Conservation (phyloP, 2,113 vertebrate species). For the Panthera uncia region DNA sequence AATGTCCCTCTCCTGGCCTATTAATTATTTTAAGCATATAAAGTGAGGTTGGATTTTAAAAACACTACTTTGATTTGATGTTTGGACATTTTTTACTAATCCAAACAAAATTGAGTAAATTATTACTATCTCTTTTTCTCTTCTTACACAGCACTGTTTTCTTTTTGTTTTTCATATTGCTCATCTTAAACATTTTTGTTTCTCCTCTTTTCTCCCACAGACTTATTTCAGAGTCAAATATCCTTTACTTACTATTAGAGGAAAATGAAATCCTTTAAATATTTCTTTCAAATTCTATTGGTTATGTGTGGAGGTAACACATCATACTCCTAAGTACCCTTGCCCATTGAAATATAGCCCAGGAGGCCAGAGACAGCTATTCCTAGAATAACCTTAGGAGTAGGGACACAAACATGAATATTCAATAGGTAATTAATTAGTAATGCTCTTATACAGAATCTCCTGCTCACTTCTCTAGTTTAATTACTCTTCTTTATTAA, state of each 20-base stretch:
- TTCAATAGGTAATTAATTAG: background rate
- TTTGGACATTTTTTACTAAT: conserved; percentile 38
- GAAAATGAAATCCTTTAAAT: conserved; percentile 29
- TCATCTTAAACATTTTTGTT: conserved; percentile 49
- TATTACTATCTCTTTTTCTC: conserved; percentile 33
- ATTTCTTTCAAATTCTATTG: conserved; percentile 20
- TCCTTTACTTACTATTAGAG: background rate
- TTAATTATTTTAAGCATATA: conserved; percentile 55
- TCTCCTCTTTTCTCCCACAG: conserved; percentile 45
- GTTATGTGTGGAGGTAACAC: background rate
- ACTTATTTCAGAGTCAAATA: background rate
- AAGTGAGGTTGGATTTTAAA: conserved; percentile 40
- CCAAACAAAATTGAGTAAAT: conserved; percentile 48
- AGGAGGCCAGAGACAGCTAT: conserved; percentile 33
- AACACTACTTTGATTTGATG: background rate
- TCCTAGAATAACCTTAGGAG: conserved; percentile 32
- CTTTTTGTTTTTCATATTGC: conserved; percentile 29
- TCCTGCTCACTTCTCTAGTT: background rate
- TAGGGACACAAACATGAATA: background rate
- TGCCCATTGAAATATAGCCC: background rate
- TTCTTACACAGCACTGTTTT: background rate
- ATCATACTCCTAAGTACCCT: background rate
- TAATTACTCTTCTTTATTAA: background rate
- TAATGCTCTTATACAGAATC: background rate
- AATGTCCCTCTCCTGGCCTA: conserved; percentile 10